Conservation (phyloP, 2,797 vertebrate genomes). For the Sebastes vulpes region DNA sequence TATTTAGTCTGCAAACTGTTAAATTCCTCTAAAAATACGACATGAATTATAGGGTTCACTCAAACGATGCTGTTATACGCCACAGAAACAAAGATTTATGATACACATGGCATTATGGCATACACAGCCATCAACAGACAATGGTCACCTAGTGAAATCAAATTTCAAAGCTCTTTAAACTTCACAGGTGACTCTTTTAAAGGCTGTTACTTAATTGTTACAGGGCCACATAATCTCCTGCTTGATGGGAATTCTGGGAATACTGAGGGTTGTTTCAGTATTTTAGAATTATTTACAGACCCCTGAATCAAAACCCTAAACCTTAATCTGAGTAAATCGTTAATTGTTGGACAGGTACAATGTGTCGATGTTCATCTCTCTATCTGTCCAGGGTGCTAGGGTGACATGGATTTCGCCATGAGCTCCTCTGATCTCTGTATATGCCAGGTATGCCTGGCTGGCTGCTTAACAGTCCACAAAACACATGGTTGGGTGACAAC, state of each 20-base stretch:
- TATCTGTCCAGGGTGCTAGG: conserved; percentile 35
- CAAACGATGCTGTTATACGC: neutral
- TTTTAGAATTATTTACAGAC: neutral
- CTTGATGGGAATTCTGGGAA: conserved; percentile 24
- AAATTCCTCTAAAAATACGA: neutral
- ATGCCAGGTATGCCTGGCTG: conserved; percentile 59
- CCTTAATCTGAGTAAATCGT: conserved; percentile 27
- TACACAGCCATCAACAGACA: neutral
- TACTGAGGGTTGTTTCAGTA: neutral
- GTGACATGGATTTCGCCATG: conserved; percentile 59
- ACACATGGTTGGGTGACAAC: conserved; percentile 67
- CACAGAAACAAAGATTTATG: conserved; percentile 3
- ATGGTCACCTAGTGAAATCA: conserved; percentile 22
- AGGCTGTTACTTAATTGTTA: neutral
- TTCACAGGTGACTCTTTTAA: neutral
- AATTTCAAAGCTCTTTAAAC: conserved; percentile 6
- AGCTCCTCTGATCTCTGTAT: conserved; percentile 66
- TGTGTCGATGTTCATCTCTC: conserved; percentile 32
- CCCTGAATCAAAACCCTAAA: neutral
- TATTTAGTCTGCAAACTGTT: neutral
- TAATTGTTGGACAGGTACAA: conserved; percentile 42
- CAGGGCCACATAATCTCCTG: neutral
- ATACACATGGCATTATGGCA: neutral
- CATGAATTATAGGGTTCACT: neutral
- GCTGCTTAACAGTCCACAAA: conserved; percentile 57